Evolutionary conservation across 2,888 invertebrate genomes (phyloP), one percentile per base, ranked within the genome.

Genomic region (Tethea ocularis): DNA sequence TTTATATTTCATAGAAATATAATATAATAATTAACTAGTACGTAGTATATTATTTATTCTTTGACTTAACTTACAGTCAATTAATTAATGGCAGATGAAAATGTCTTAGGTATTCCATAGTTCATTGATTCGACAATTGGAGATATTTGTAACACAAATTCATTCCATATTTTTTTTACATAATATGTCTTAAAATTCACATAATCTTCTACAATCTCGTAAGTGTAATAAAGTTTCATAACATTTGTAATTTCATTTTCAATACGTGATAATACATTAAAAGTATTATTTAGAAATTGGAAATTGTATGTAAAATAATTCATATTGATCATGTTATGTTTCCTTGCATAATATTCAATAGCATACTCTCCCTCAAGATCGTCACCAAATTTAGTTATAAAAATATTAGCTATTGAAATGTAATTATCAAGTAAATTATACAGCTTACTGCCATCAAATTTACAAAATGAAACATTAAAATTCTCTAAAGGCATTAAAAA

Each of bases 171-270:
- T 2, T 59, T 62, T 51, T 75, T 72, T 10, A 62, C 59, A n/a
- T 66, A 55, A 57, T 66, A 60, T 2, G 65, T 66, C 66, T 76
- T 80, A 24, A 69, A 75, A 33, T 67, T 57, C 3, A 83, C 57
- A 56, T 84, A 87, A 66, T 86, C 86, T 2, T 68, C 58, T 7
- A 81, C 63, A n/a, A 76, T 74, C 56, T 67, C 52, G 0, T 62
- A 55, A 17, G 76, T 68, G 22, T 82, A 84, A 68, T 82, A 86
- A 29, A 57, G 55, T 0, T 46, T 23, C 67, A 83, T 71, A 20
- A 60, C 57, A 15, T 63, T 60, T 6, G n/a, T 38, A 29, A 84
- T 56, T 15, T 56, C 53, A 2, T 57, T 65, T 61, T 82, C 73
- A 17, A 74, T 55, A 6, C 51, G 3, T 1, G n/a, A 6, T 33